Base-by-base conservation (phyloP, 2,113 vertebrate species). In the Leucopsar rothschildi region DNA sequence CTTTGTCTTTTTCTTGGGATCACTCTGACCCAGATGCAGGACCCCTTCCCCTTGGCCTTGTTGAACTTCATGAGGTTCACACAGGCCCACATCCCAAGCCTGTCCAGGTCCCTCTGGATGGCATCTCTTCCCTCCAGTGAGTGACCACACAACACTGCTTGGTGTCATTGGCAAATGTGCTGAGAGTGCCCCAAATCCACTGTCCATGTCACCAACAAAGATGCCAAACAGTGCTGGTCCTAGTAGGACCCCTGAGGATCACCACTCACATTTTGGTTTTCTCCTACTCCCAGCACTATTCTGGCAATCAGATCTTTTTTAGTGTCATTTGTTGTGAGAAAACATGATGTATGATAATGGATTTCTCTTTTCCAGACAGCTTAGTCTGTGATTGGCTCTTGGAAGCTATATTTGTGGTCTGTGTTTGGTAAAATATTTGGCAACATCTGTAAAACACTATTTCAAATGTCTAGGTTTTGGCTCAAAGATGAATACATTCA, bases 371-470 rank as follows among this genome's bases (percentile, higher is more conserved):
- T 68, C 61, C 81, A 86, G 69, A 63, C 22, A 56, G 11, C 52
- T 82, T 52, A 81, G 27, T 59, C 56, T 79, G 23, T 86, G 91
- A 81, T 15, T 91, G 81, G 72, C 24, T 95, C 40, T 71, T 78
- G 40, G 53, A 92, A 61, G 31, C 15, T 86, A 1, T 71, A 52
- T 83, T 84, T 94, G 52, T 81, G 47, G 69, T 84, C 22, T 65
- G 22, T 49, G 28, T 81, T 86, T 42, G 42, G 50, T 68, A 78
- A 88, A 92, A 93, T 83, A 84, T 84, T 96, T 88, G 52, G 60
- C 84, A 95, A 86, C 60, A 84, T 90, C 94, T 86, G 86, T 75
- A 92, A 89, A 95, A 72, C 7, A 6, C 29, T 90, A 21, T 82
- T 94, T 83, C 53, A 91, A 29, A 55, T 80, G 5, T 57, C 35